Conservation (phyloP, 1,140 invertebrate genomes). For the Campodea augens region DNA sequence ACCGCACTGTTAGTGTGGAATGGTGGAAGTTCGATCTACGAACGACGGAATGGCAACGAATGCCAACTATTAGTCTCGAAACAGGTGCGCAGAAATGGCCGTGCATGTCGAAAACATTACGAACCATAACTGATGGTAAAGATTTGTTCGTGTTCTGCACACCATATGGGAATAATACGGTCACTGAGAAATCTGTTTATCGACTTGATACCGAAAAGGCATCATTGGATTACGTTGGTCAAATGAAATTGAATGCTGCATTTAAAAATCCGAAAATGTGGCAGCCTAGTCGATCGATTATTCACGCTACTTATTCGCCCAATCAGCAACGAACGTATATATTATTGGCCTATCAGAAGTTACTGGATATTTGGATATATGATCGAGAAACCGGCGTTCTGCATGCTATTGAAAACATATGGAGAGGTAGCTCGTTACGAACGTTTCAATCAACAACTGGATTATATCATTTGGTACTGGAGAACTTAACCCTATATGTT, state of each 20-base stretch:
- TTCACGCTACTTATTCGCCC: slow-evolving; percentile 10
- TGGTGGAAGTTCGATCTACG: not conserved
- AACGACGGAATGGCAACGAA: not conserved
- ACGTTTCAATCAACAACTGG: slow-evolving; percentile 9
- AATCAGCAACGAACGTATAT: slow-evolving; percentile 10
- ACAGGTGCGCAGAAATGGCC: not conserved
- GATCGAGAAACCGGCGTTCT: slow-evolving; percentile 10
- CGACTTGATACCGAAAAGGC: slow-evolving; percentile 2
- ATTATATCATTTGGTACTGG: slow-evolving; percentile 12
- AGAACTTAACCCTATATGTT: slow-evolving; percentile 10
- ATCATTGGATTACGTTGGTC: slow-evolving; percentile 1
- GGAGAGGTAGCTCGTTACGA: slow-evolving; percentile 14
- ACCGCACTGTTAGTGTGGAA: not conserved
- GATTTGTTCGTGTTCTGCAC: not conserved
- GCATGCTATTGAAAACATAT: slow-evolving; percentile 13
- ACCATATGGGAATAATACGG: not conserved
- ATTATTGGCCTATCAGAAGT: slow-evolving; percentile 14
- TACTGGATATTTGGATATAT: slow-evolving; percentile 14
- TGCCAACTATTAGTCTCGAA: not conserved
- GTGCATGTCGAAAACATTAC: not conserved
- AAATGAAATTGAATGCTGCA: slow-evolving; percentile 12
- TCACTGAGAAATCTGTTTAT: slow-evolving; percentile 7
- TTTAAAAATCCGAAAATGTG: slow-evolving; percentile 12
- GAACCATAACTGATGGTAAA: not conserved
- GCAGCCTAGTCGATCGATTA: slow-evolving; percentile 10